Base-by-base conservation (phyloP, 2,797 vertebrate genomes). In the Sylvilagus floridanus region DNA sequence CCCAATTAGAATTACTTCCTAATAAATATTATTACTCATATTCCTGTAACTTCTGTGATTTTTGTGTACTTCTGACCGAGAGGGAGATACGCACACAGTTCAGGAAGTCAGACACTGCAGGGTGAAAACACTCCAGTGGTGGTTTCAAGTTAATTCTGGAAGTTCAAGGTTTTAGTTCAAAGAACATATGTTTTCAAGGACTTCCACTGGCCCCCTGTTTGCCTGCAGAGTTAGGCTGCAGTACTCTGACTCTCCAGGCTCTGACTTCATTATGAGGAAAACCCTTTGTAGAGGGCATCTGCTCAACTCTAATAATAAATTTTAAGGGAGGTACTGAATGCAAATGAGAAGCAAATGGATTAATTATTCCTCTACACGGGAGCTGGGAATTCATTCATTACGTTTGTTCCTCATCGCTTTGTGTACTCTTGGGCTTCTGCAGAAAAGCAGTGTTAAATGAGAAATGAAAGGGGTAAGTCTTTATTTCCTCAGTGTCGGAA, bases 121-220 rank as follows among this genome's bases (percentile, higher is more conserved):
- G 83, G 66, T 75, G 79, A 52, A 79, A 94, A 66, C 60, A 87
- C 79, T 91, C 95, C 50, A 84, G 84, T 90, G 78, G 82, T 71
- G 83, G 91, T 97, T 97, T 97, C 71, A 69, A 94, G 95, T 90
- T 94, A 84, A 95, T 91, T 91, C 72, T 69, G 81, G 89, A 97
- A 95, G 93, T 85, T 81, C 84, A 96, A 97, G 97, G 96, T 91
- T 96, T 96, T 32, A 54, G 62, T 52, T 93, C 85, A 94, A 96
- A 97, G 94, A 98, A 95, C 97, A 97, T 97, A 96, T 97, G 97
- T 98, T 98, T 94, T 98, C 96, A 98, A 98, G 97, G 97, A 97
- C 97, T 98, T 97, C 94, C 50, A 50, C 95, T 62, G 77, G 92
- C 96, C 85, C 91, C 88, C 95, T 84, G 88, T 96, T 97, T 94